Evolutionary conservation across 2,113 vertebrate species (phyloP).

Genomic region (Hippocampus zosterae): DNA sequence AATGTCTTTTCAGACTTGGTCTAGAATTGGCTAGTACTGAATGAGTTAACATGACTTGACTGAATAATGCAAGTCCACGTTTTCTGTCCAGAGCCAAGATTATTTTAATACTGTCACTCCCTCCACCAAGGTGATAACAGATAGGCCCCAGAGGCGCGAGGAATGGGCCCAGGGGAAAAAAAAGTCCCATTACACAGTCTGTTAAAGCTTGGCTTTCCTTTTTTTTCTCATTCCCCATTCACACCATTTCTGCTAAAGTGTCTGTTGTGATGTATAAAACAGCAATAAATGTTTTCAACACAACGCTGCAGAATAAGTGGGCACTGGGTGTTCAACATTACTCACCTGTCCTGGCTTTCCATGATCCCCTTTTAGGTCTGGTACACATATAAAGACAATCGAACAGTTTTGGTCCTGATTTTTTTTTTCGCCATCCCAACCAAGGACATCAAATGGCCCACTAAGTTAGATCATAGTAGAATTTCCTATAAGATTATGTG

Average conservation of each 20-base stretch:
- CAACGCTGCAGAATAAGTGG: no score
- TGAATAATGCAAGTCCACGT: background rate
- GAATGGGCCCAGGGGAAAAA: background rate
- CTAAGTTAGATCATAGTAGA: no score
- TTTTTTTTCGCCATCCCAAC: no score
- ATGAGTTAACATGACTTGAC: background rate
- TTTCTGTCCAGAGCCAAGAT: background rate
- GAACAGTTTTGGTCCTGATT: no score
- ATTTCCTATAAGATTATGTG: no score
- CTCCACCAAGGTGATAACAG: slow-evolving; percentile 1
- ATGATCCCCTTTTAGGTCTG: no score
- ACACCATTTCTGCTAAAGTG: background rate
- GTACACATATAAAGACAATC: no score
- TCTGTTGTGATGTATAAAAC: background rate
- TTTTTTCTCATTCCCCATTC: background rate
- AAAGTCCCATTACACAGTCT: background rate
- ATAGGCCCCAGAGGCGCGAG: background rate
- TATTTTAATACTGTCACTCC: background rate
- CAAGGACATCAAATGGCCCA: no score
- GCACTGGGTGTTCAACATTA: no score
- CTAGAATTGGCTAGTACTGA: no score
- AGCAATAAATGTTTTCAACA: background rate
- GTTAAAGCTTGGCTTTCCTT: background rate
- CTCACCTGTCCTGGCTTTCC: no score
- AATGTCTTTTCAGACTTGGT: no score